Evolutionary conservation across 2,113 vertebrate species (phyloP).

Genomic region (Lanius collurio): DNA sequence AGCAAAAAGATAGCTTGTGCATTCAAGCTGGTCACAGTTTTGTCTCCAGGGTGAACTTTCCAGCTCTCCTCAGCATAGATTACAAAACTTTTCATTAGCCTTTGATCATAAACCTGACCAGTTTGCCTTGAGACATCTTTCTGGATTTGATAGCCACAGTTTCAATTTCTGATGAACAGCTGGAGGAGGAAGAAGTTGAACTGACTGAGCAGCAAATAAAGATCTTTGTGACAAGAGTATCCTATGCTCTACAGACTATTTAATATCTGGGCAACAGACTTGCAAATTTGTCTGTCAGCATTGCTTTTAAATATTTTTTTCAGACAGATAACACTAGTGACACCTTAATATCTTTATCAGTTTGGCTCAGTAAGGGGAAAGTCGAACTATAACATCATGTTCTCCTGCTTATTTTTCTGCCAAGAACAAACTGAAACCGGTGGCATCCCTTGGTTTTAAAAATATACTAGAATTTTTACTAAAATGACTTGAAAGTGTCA

Average conservation of each 20-base stretch:
- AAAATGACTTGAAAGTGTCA: constrained; percentile 31
- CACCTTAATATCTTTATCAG: constrained; percentile 54
- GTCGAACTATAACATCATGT: constrained; percentile 16
- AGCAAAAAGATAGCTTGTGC: background rate
- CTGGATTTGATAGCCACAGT: background rate
- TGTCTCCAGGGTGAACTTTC: background rate
- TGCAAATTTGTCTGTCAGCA: constrained; percentile 41
- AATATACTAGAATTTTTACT: background rate
- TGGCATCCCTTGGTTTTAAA: background rate
- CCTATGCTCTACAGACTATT: constrained; percentile 1
- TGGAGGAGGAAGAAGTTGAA: constrained; percentile 21
- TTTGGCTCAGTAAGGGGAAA: constrained; percentile 49
- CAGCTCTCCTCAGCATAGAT: background rate
- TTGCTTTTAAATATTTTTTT: constrained; percentile 64
- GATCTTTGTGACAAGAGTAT: constrained; percentile 8
- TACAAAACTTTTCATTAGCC: background rate
- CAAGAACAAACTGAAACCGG: constrained; percentile 51
- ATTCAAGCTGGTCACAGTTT: background rate
- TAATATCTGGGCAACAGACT: constrained; percentile 47
- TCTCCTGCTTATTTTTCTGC: constrained; percentile 50
- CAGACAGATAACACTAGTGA: constrained; percentile 22
- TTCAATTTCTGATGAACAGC: constrained; percentile 4
- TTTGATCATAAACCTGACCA: background rate
- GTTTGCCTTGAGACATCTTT: background rate
- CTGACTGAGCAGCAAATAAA: background rate